Evolutionary conservation across 2,797 vertebrate species (phyloP).

Genomic region (Aeoliscus strigatus): DNA sequence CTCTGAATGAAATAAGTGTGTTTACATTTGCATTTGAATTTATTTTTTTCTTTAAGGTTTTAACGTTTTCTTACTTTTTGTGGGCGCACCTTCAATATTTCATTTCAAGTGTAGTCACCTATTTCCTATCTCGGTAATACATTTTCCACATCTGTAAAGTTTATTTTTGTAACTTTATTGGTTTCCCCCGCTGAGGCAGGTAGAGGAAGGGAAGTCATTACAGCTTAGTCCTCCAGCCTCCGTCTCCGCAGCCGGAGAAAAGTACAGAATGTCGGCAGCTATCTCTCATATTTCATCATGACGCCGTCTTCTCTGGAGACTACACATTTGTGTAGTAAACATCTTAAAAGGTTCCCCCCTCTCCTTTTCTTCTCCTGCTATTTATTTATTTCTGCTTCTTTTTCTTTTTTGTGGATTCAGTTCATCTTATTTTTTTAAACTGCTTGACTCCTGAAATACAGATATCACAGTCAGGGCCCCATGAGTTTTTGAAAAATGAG

Average conservation of each 20-base stretch:
- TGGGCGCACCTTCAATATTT: conserved; percentile 21
- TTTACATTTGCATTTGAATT: background rate
- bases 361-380: conserved; percentile 58
- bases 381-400: conserved; percentile 53
- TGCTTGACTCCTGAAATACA: conserved; percentile 76
- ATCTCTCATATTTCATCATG: conserved; percentile 70
- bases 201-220: conserved; percentile 71
- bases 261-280: conserved; percentile 65
- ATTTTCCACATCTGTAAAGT: conserved; percentile 67
- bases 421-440: conserved; percentile 71
- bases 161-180: conserved; percentile 69
- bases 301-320: conserved; percentile 60
- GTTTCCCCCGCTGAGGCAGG: conserved; percentile 60
- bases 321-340: conserved; percentile 72
- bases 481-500: conserved; percentile 76
- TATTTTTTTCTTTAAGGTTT: conserved; percentile 14
- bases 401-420: conserved; percentile 39
- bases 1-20: too few relatives aligned
- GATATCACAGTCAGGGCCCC: conserved; percentile 71
- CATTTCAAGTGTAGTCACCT: conserved; percentile 60
- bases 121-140: conserved; percentile 61
- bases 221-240: conserved; percentile 65
- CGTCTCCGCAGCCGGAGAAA: conserved; percentile 54
- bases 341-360: conserved; percentile 71
- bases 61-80: background rate